phyloP scores from a whole-genome alignment of 2,888 invertebrate species.

The Harpalus rubripes region DNA sequence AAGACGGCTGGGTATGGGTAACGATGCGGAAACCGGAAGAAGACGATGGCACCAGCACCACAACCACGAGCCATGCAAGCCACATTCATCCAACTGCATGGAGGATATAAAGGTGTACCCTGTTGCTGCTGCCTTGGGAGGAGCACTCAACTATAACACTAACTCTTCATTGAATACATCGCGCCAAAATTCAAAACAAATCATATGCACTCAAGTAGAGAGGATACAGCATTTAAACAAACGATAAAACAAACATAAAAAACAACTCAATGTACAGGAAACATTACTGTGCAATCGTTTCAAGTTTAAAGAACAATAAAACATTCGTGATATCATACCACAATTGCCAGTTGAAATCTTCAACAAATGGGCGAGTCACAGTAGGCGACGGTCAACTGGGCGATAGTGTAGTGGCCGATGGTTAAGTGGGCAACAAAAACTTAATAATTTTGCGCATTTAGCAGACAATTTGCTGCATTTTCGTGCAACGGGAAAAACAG shows the following conservation, averaged over 20 bases:
- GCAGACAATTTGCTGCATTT: too few species aligned
- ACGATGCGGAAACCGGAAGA: conserved; percentile 53
- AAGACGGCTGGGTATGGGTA: conserved; percentile 29
- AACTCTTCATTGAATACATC: background rate
- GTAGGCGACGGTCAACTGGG: too few species aligned
- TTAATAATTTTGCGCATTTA: too few species aligned
- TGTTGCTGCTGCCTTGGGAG: background rate
- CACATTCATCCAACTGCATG: conserved; percentile 26
- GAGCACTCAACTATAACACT: background rate
- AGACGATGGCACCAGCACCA: conserved; percentile 15
- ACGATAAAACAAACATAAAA: background rate
- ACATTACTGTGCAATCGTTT: background rate
- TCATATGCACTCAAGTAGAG: background rate
- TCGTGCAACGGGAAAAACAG: too few species aligned
- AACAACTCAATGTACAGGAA: background rate
- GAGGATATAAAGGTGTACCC: conserved; percentile 7
- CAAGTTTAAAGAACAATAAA: too few species aligned
- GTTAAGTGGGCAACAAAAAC: too few species aligned
- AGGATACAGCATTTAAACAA: background rate
- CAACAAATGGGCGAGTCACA: too few species aligned
- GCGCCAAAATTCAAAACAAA: conserved; percentile 2
- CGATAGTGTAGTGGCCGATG: too few species aligned
- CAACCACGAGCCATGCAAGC: background rate
- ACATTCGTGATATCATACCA: too few species aligned
- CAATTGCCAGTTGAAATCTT: too few species aligned